These are phyloP conservation scores for Lepidurus packardi DNA, from an alignment of 1,140 invertebrate species.

Conservation along the genomic window DNA sequence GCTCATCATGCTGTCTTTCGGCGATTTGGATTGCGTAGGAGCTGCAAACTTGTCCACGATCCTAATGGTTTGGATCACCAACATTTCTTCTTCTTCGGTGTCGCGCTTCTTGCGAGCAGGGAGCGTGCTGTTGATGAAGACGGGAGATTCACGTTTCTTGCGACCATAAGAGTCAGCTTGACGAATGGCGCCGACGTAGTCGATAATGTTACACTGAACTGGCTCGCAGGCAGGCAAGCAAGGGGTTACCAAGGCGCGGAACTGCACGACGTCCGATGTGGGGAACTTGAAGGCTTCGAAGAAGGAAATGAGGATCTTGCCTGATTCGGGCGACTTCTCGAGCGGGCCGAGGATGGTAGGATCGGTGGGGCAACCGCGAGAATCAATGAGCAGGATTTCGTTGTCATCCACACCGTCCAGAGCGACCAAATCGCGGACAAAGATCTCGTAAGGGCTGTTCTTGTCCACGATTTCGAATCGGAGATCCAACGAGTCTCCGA, in stretches of 20 bases:
- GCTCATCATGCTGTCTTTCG: conserved; percentile 34
- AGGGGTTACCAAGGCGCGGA: conserved; percentile 85
- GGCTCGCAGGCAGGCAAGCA: conserved; percentile 88
- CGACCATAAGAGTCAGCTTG: conserved; percentile 74
- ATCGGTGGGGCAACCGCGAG: conserved; percentile 85
- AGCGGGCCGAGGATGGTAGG: conserved; percentile 87
- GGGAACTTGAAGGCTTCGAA: conserved; percentile 96
- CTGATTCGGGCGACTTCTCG: conserved; percentile 67
- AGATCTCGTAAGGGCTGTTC: conserved; percentile 89
- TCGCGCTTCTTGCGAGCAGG: conserved; percentile 33
- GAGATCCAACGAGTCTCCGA: conserved; percentile 81
- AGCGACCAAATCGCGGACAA: conserved; percentile 85
- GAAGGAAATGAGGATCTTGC: conserved; percentile 78
- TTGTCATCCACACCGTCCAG: conserved; percentile 88
- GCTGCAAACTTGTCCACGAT: conserved; percentile 82
- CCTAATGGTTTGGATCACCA: conserved; percentile 82
- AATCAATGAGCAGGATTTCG: conserved; percentile 85
- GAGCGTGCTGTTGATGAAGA: background rate
- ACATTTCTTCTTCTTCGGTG: conserved; percentile 53
- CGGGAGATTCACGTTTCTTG: conserved; percentile 53
- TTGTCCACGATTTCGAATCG: conserved; percentile 86
- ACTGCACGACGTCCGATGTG: conserved; percentile 87
- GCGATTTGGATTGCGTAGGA: conserved; percentile 52
- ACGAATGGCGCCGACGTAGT: conserved; percentile 69
- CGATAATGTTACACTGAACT: conserved; percentile 73